Evolutionary conservation across 2,797 vertebrate genomes (phyloP).

Genomic region (Channallabes apus): DNA sequence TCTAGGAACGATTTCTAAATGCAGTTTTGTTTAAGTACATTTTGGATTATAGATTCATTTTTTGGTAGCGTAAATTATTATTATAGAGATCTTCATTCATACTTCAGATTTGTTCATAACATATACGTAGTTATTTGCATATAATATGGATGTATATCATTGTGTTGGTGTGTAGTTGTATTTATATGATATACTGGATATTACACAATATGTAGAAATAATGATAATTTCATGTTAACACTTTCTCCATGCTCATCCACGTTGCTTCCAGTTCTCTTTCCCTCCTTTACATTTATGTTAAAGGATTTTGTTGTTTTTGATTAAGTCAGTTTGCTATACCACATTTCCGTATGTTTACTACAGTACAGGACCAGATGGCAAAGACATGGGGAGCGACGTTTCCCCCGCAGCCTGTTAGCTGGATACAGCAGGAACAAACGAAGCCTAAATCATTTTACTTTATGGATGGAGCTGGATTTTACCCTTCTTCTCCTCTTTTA

Average conservation of each 20-base stretch:
- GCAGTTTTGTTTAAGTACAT: not conserved
- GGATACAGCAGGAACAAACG: constrained; percentile 74
- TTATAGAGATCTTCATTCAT: too few species aligned
- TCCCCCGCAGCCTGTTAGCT: constrained; percentile 72
- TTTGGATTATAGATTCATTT: not conserved
- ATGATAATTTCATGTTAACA: not conserved
- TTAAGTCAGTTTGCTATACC: constrained; percentile 3
- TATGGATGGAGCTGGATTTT: constrained; percentile 60
- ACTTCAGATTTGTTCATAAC: not conserved
- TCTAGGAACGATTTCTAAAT: not conserved
- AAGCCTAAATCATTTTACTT: constrained; percentile 73
- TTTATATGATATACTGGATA: not conserved
- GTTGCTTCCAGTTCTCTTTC: not conserved
- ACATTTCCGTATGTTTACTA: constrained; percentile 12
- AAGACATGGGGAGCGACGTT: constrained; percentile 62
- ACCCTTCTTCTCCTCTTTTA: constrained; percentile 1
- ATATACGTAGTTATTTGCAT: not conserved
- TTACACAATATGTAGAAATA: not conserved
- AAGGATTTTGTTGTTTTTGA: not conserved
- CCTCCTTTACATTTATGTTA: not conserved
- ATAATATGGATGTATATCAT: not conserved
- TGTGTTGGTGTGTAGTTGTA: not conserved
- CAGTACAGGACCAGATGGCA: constrained; percentile 70
- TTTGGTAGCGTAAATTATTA: too few species aligned
- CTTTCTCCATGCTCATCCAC: not conserved